A percentile compares a stretch with the other conserved stretches of the same genome.
Conservation (phyloP, 64 coral and sea anemone species). For the Montipora capricornis region DNA sequence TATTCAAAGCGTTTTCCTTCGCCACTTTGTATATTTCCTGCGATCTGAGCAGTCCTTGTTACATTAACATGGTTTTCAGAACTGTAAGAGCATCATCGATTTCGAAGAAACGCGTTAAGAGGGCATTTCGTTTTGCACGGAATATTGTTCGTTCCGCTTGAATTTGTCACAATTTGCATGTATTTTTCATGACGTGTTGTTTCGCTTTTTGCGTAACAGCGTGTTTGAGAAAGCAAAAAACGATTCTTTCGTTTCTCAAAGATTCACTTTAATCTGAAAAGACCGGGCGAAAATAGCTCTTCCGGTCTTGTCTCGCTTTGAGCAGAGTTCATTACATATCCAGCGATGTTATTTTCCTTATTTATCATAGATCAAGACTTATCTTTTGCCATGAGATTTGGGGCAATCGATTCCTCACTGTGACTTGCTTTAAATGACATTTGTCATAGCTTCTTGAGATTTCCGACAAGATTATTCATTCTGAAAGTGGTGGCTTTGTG, state of each 20-base stretch:
- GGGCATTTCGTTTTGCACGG: not conserved
- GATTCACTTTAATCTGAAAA: not conserved
- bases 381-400: not conserved
- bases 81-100: not conserved
- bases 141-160: slow-evolving; percentile 23
- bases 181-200: slow-evolving; percentile 42
- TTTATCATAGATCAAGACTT: not conserved
- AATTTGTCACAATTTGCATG: slow-evolving; percentile 21
- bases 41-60: not conserved
- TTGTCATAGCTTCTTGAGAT: not conserved
- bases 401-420: not conserved
- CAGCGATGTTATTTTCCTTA: not conserved
- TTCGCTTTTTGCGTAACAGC: slow-evolving; percentile 14
- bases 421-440: not conserved
- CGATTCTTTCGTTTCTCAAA: not conserved
- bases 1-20: not conserved
- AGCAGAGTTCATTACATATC: not conserved
- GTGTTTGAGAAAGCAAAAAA: slow-evolving; percentile 7
- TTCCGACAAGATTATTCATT: not conserved
- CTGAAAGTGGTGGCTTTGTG: not conserved
- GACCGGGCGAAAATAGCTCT: not conserved
- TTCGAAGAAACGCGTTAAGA: not conserved
- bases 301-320: not conserved
- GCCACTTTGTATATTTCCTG: not conserved
- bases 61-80: not conserved